Base-by-base conservation (phyloP, 92 coral and sea anemone species). In the Porites rus region DNA sequence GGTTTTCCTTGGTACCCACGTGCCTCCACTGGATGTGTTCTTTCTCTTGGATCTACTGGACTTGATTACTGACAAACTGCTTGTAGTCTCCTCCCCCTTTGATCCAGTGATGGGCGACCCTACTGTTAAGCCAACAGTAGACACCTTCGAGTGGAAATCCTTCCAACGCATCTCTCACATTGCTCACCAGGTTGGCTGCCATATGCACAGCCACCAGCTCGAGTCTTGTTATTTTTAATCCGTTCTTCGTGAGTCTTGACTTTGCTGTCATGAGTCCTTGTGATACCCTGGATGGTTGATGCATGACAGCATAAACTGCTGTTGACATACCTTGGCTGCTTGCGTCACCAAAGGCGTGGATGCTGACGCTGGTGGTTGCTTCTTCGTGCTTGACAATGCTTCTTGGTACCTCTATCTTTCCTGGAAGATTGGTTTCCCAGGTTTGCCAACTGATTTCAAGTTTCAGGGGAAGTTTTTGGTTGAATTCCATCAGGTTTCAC, bases 71-170 rank as follows among this genome's bases (percentile, higher is more conserved):
- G 20, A 86, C 80, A 18, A 85, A 86, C 22, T 66, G 87, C 69
- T 54, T 85, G 76, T 78, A 63, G 13, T 63, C 72, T 20, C 72
- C 67, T 11, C 59, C 28, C 52, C 20, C 87, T 63, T 12, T 31
- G 50, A 83, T 76, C 86, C 89, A 84, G 81, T 89, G 81, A 16
- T 72, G 80, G 24, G 95, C 62, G 10, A 89, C 87, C 28, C 73
- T 86, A 72, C 90, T 79, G 76, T 85, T 91, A 14, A 85, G 87
- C 89, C 93, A 92, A 51, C 89, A 85, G 51, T 73, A 31, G 61
- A 86, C 88, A 13, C 52, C 61, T 76, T 7, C 21, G 2, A 76
- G 21, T 9, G 69, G 53, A 20, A 59, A 76, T 7, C 80, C 68
- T 24, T 58, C n/a, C 19, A 76, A 51, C 1, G 69, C 81, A 3